phyloP scores from a whole-genome alignment of 2,113 vertebrate genomes.

The Spermophilus dauricus region DNA sequence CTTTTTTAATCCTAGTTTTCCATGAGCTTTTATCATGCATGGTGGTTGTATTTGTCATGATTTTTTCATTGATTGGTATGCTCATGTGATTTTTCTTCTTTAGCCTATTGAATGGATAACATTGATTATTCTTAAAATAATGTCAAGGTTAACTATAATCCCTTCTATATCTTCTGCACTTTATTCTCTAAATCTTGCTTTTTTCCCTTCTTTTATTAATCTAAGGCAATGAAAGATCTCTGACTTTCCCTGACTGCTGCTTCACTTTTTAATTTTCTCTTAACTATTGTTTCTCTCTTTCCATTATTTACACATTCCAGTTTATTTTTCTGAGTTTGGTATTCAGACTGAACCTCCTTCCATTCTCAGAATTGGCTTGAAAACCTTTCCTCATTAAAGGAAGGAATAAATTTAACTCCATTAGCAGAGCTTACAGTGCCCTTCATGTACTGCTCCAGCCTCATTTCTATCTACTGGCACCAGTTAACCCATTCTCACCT shows the following conservation, averaged over 20 bases:
- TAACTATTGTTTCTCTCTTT: not conserved
- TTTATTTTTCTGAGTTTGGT: not conserved
- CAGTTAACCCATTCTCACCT: not conserved
- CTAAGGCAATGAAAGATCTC: not conserved
- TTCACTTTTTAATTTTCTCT: not conserved
- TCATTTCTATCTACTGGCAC: not conserved
- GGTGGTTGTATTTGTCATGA: not conserved
- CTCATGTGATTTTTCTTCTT: constrained; percentile 2
- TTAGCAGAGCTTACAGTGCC: not conserved
- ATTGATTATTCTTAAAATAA: constrained; percentile 19
- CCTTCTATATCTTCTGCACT: not conserved
- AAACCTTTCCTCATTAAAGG: not conserved
- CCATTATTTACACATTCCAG: not conserved
- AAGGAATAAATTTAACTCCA: not conserved
- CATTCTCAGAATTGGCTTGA: not conserved
- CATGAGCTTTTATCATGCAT: not conserved
- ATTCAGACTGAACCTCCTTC: not conserved
- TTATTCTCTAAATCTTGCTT: not conserved
- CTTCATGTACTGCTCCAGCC: not conserved
- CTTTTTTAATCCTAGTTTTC: not conserved
- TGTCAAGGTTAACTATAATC: not conserved
- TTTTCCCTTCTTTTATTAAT: not conserved
- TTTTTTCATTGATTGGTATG: not conserved
- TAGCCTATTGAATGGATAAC: not conserved
- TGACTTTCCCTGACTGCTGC: not conserved